Base-by-base conservation (phyloP, 2,113 vertebrate species). In the Ictalurus furcatus region DNA sequence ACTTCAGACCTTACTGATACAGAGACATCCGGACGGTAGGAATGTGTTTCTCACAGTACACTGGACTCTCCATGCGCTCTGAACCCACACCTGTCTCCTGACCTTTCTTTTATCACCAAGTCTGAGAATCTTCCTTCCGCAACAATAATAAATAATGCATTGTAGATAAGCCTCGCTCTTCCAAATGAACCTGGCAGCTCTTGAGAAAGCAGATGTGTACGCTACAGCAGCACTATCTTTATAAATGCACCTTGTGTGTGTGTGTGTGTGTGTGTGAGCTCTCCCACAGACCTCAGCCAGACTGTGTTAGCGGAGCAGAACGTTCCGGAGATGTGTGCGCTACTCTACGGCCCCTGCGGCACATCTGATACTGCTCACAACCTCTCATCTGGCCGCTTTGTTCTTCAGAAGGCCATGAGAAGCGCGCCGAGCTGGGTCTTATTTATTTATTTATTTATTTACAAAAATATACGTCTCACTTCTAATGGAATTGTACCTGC, bases 101-200 rank as follows among this genome's bases (percentile, higher is more conserved):
- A 67, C 76, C 84, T 86, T 73, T 52, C 40, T 54, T 85, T 86
- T 89, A 85, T 89, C 87, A 37, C 79, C 34, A 44, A 34, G 84
- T 86, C 84, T 80, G 63, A 81, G 88, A 86, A 89, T 71, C 84
- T 80, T 69, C 85, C 71, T 73, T 88, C 85, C 85, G 56, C 79
- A 61, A 56, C 84, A 84, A 87, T 80, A 63, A 90, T 76, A 84
- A 87, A 92, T 79, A 88, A 82, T 80, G 74, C 88, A 85, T 54
- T 28, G 76, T 7, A 85, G 88, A 89, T 85, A 89, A 89, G 88
- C 52, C 84, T 21, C 7, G 48, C 76, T 81, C 84, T 81, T 67
- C 83, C 23, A 76, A 89, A 89, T 48, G 74, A 85, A 67, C 59
- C 61, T 88, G 79, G 79, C 81, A 76, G 81, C 52, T 82, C 85